phyloP scores from a whole-genome alignment of 2,113 vertebrate species.

The Archilochus colubris region DNA sequence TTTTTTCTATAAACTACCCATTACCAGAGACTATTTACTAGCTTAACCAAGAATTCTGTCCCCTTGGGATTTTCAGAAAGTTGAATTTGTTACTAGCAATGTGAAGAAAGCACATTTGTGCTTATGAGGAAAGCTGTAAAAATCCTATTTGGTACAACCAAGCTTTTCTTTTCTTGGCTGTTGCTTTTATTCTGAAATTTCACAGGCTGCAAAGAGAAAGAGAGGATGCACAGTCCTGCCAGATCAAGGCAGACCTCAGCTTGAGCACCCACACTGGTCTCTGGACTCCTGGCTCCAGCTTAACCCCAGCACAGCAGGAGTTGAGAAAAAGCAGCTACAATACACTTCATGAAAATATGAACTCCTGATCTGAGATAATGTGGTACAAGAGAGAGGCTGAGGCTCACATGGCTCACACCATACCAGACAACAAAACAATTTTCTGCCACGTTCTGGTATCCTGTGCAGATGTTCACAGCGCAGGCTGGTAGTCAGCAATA shows the following conservation, averaged over 20 bases:
- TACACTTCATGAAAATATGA: background rate
- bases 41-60: background rate
- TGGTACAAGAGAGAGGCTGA: background rate
- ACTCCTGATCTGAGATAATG: background rate
- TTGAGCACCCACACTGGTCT: background rate
- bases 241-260: background rate
- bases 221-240: background rate
- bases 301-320: fast-evolving
- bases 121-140: background rate
- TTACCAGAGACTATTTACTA: background rate
- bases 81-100: background rate
- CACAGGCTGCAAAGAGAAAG: background rate
- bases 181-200: background rate
- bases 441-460: background rate
- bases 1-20: background rate
- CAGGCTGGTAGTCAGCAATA: background rate
- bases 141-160: background rate
- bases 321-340: background rate
- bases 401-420: background rate
- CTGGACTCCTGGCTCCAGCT: background rate
- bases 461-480: background rate
- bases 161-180: background rate
- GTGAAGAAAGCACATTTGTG: background rate
- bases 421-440: background rate
- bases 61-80: background rate